These are phyloP conservation scores for Hapalemur alaotrensis DNA, from an alignment of 2,797 vertebrate species.

Conservation along the genomic window DNA sequence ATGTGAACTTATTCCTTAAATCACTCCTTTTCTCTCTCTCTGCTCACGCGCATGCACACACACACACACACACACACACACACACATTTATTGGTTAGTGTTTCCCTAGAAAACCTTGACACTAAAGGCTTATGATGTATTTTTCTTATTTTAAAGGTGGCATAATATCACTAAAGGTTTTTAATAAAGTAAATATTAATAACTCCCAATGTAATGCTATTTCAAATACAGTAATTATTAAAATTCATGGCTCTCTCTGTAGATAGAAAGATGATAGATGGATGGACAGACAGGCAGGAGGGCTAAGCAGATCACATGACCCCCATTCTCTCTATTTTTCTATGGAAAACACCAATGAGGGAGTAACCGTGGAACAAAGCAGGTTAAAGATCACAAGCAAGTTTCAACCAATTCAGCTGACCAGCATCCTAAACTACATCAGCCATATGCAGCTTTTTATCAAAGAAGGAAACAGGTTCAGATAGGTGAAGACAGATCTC, in stretches of 20 bases:
- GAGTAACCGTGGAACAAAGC: neutral
- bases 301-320: neutral
- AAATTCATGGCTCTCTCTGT: neutral
- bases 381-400: neutral
- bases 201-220: neutral
- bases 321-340: neutral
- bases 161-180: neutral
- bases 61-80: neutral
- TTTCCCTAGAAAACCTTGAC: neutral
- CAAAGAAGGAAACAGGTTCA: neutral
- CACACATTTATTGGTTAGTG: neutral
- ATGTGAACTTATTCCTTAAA: neutral
- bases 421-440: neutral
- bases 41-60: too few relatives aligned
- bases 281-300: neutral
- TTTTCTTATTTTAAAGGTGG: neutral
- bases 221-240: slow-evolving; percentile 11
- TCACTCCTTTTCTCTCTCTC: neutral
- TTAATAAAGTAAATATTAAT: neutral
- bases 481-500: neutral
- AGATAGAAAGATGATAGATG: neutral
- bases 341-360: neutral
- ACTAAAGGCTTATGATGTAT: neutral
- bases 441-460: neutral
- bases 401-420: neutral